Base-by-base conservation (phyloP, 2,113 vertebrate genomes). In the Manacus vitellinus region DNA sequence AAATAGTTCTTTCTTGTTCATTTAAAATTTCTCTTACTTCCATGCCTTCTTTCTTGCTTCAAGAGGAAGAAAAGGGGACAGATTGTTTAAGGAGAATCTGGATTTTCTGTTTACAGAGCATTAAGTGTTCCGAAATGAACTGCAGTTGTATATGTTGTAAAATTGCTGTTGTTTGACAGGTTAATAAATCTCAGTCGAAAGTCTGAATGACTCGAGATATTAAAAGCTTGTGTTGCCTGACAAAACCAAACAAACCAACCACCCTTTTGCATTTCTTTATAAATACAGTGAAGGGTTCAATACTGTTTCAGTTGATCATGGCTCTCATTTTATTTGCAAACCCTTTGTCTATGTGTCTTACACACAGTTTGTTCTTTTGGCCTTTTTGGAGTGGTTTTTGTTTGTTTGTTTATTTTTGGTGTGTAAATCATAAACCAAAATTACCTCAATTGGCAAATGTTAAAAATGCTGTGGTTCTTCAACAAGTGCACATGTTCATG, bases 111-210 rank as follows among this genome's bases (percentile, higher is more conserved):
- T 95, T 97, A 90, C 88, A 95, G 68, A 94, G 51, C 78, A 94
- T 39, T 94, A 86, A 89, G 70, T 90, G 65, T 94, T 92, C 66
- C 80, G 44, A 94, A 96, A 93, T 87, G 82, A 97, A 87, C 87
- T 91, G 47, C 73, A 91, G 58, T 94, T 92, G 78, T 89, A 25
- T 88, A 44, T 87, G 71, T 87, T 95, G 25, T 88, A 92, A 95
- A 94, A 96, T 92, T 91, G 31, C 35, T 95, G 96, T 92, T 95
- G 68, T 95, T 93, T 95, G 93, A 88, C 62, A 94, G 76, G 55
- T 92, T 96, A 96, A 96, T 97, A 92, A 94, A 96, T 97, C 86
- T 95, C 61, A 92, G 44, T 93, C 1, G 4, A 87, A 96, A 27
- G 22, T 90, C 54, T 94, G 86, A 97, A 90, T 94, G 94, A 88